Conservation (phyloP, 2,888 invertebrate species). For the Frankliniella intonsa region DNA sequence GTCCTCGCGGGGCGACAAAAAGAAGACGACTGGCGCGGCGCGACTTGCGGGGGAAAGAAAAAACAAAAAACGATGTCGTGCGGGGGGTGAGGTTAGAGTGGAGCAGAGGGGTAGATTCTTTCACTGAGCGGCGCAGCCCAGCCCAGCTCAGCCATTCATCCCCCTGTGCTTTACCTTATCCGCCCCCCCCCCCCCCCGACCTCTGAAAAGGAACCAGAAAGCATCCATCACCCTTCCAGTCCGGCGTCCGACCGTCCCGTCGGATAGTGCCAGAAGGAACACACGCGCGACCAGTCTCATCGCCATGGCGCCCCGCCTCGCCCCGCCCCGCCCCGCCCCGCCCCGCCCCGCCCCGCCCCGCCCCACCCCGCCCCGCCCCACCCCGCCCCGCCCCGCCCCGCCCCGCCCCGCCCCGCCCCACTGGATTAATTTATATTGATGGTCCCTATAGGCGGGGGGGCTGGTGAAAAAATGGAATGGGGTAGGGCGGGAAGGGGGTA, state of each 20-base stretch:
- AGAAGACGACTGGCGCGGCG: not conserved
- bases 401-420: not conserved
- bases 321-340: not conserved
- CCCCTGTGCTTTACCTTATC: not conserved
- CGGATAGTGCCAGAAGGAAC: not conserved
- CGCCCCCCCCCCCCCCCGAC: not conserved
- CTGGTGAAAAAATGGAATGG: too few relatives aligned
- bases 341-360: not conserved
- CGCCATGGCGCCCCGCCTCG: not conserved
- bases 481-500: too few relatives aligned
- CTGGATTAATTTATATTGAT: not conserved
- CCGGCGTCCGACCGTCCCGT: not conserved
- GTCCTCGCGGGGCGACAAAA: not conserved
- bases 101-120: not conserved
- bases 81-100: not conserved
- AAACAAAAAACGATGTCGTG: not conserved
- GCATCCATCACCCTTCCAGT: not conserved
- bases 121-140: not conserved
- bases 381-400: not conserved
- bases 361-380: not conserved
- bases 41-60: not conserved
- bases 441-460: not conserved
- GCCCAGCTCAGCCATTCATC: not conserved
- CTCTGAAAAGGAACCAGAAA: not conserved
- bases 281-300: too few relatives aligned